These are phyloP conservation scores for Andrena bucephala DNA, from an alignment of 2,888 invertebrate genomes.

Conservation along the genomic window DNA sequence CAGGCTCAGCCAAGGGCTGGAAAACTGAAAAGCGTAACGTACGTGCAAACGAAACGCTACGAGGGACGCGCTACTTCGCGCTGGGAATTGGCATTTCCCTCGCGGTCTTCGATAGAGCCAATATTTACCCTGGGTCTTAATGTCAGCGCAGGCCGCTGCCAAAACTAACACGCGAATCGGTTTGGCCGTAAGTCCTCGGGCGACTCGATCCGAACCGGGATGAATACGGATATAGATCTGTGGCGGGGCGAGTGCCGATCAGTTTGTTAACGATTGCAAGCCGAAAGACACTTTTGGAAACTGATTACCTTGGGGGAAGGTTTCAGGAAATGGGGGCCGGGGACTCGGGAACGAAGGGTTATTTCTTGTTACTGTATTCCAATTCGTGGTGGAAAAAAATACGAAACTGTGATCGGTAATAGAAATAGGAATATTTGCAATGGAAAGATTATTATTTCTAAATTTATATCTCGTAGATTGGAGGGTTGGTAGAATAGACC, in stretches of 20 bases:
- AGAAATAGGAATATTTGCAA: too few relatives aligned
- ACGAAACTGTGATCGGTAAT: background rate
- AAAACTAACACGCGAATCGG: slow-evolving; percentile 77
- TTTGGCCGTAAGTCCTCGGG: slow-evolving; percentile 68
- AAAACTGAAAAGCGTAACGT: background rate
- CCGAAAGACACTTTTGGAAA: too few relatives aligned
- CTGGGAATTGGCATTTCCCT: slow-evolving; percentile 67
- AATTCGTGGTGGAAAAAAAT: background rate
- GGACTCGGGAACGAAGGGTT: too few relatives aligned
- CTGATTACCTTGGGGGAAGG: too few relatives aligned
- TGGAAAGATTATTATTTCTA: too few relatives aligned
- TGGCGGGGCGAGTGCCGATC: slow-evolving; percentile 8
- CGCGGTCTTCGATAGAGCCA: slow-evolving; percentile 73
- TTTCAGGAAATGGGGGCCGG: too few relatives aligned
- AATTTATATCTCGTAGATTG: too few relatives aligned
- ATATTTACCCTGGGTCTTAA: slow-evolving; percentile 77
- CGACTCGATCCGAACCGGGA: slow-evolving; percentile 36
- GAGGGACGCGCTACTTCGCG: slow-evolving; percentile 51
- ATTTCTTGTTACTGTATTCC: too few relatives aligned
- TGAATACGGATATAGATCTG: slow-evolving; percentile 46
- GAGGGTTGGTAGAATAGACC: too few relatives aligned
- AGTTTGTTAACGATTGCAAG: slow-evolving; percentile 5
- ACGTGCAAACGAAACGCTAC: slow-evolving; percentile 1
- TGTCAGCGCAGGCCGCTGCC: slow-evolving; percentile 73
- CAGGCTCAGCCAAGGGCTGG: background rate